phyloP scores from a whole-genome alignment of 2,113 vertebrate genomes.

The Saccopteryx leptura region DNA sequence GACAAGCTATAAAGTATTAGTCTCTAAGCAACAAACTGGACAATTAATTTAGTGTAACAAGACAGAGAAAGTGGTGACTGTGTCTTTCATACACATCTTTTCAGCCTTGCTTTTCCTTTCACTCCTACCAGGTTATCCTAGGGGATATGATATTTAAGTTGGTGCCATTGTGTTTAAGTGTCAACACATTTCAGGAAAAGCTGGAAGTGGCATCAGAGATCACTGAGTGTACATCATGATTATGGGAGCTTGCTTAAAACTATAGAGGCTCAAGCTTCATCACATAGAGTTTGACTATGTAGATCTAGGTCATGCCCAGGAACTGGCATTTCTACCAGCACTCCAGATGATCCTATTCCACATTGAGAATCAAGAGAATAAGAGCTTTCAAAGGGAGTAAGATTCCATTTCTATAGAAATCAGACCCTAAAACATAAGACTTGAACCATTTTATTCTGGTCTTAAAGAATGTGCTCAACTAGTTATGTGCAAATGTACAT shows the following conservation, averaged over 20 bases:
- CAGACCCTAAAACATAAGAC: not conserved
- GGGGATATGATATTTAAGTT: not conserved
- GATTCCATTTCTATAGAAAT: constrained; percentile 31
- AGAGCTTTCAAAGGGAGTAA: not conserved
- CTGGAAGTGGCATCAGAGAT: not conserved
- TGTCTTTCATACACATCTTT: not conserved
- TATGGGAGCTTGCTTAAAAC: not conserved
- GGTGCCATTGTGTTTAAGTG: not conserved
- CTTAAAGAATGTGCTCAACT: not conserved
- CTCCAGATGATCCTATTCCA: not conserved
- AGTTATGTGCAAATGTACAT: not conserved
- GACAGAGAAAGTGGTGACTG: not conserved
- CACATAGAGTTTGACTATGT: not conserved
- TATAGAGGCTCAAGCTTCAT: not conserved
- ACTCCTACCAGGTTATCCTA: not conserved
- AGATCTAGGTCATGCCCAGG: not conserved
- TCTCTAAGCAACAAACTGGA: not conserved
- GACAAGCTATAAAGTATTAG: not conserved
- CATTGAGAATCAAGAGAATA: not conserved
- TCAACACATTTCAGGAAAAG: not conserved
- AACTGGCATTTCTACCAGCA: not conserved
- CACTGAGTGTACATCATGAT: not conserved
- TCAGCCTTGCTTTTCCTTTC: constrained; percentile 23
- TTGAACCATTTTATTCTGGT: constrained; percentile 19
- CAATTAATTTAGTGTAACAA: not conserved